Percentiles rank a stretch among this genome's conserved stretches.
phyloP scores from a whole-genome alignment of 2,888 invertebrate species.

The Drosophila macrospina region DNA sequence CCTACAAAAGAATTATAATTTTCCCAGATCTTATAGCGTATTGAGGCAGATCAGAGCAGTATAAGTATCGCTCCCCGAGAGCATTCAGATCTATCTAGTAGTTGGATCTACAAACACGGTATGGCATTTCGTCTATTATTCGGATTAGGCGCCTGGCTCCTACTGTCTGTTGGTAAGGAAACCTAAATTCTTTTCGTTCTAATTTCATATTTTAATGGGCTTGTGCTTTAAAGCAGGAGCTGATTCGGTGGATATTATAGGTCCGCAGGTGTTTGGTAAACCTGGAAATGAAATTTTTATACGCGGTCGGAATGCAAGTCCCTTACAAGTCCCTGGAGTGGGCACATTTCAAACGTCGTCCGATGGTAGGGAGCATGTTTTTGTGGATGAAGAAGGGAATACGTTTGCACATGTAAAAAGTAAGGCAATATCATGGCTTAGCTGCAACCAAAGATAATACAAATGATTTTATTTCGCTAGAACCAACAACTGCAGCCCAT shows the following conservation, averaged over 20 bases:
- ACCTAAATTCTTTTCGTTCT: neutral
- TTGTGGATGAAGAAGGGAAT: neutral
- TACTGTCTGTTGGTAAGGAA: neutral
- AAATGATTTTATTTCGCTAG: neutral
- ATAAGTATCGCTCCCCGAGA: neutral
- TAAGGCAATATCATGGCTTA: neutral
- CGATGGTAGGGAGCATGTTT: neutral
- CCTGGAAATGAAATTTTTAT: neutral
- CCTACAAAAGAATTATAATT: neutral
- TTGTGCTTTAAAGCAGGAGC: neutral
- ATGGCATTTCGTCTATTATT: neutral
- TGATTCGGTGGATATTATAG: neutral
- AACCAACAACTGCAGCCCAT: neutral
- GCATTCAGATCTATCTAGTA: neutral
- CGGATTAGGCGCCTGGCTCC: neutral
- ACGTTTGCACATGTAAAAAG: neutral
- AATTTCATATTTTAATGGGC: neutral
- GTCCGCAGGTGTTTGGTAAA: neutral
- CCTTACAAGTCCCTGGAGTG: neutral
- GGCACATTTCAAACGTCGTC: neutral
- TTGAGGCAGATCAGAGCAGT: neutral
- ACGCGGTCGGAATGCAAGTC: neutral
- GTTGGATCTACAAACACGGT: neutral
- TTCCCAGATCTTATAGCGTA: neutral
- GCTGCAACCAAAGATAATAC: neutral